These are phyloP conservation scores for Eupithecia exiguata DNA, from an alignment of 2,888 invertebrate species.

Conservation along the genomic window DNA sequence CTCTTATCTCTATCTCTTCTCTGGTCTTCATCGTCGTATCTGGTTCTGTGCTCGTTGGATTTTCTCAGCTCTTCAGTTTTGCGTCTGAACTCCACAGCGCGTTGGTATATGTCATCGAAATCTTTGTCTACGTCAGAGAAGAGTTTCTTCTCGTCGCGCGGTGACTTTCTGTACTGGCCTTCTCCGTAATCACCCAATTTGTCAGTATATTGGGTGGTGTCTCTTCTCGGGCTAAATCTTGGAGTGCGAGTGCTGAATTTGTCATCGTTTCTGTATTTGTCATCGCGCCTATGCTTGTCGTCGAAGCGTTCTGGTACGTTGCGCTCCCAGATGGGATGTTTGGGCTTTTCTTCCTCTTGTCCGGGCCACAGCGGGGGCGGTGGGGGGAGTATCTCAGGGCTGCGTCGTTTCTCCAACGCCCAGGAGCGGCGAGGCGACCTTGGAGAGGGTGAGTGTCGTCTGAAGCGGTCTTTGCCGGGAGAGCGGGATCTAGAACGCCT, in stretches of 20 bases:
- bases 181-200: conserved; percentile 36
- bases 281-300: conserved; percentile 44
- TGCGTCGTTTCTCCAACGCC: conserved; percentile 72
- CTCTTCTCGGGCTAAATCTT: conserved; percentile 32
- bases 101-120: conserved; percentile 69
- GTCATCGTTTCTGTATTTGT: conserved; percentile 41
- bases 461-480: conserved; percentile 64
- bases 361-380: conserved; percentile 75
- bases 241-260: conserved; percentile 23
- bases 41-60: conserved; percentile 45
- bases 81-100: conserved; percentile 67
- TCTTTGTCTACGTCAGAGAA: conserved; percentile 60
- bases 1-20: conserved; percentile 13
- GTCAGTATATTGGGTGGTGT: conserved; percentile 31
- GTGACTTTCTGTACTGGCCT: conserved; percentile 32
- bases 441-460: conserved; percentile 68
- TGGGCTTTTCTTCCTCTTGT: conserved; percentile 48
- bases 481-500: conserved; percentile 68
- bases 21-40: conserved; percentile 20
- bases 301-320: conserved; percentile 49
- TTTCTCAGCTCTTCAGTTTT: conserved; percentile 65
- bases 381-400: conserved; percentile 63
- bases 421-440: conserved; percentile 71
- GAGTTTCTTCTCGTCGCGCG: conserved; percentile 44
- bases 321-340: conserved; percentile 36